phyloP scores from a whole-genome alignment of 2,888 invertebrate genomes.

The Xestia sexstrigata region DNA sequence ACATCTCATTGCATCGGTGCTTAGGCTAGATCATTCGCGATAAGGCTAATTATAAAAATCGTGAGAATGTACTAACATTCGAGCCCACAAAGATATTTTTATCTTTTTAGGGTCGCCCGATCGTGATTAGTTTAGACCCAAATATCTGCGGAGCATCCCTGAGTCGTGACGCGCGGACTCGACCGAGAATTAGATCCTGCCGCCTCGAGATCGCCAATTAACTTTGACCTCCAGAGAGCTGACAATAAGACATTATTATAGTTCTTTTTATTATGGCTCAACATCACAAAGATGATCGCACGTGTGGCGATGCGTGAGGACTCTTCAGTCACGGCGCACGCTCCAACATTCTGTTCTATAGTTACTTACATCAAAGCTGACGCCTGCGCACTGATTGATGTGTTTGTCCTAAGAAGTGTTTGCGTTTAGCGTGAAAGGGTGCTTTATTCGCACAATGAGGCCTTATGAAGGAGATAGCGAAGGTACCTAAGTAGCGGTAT shows the following conservation, averaged over 20 bases:
- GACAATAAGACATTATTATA: conserved; percentile 30
- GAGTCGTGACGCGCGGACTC: conserved; percentile 80
- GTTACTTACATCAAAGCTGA: conserved; percentile 64
- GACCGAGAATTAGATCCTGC: conserved; percentile 80
- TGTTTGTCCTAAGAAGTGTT: conserved; percentile 65
- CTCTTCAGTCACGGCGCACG: conserved; percentile 78
- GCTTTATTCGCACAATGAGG: conserved; percentile 49
- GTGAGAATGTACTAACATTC: conserved; percentile 7
- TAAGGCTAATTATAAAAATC: neutral
- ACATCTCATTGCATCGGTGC: too few species aligned
- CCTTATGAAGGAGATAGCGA: conserved; percentile 22
- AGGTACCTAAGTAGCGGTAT: conserved; percentile 21
- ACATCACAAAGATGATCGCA: conserved; percentile 72
- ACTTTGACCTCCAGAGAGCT: conserved; percentile 59
- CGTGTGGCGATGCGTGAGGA: conserved; percentile 78
- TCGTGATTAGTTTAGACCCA: conserved; percentile 68
- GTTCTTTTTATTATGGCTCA: conserved; percentile 62
- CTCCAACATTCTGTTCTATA: conserved; percentile 71
- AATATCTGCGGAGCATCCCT: conserved; percentile 60
- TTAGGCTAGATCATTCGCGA: neutral
- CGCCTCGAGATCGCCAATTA: conserved; percentile 67
- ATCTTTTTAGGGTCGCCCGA: conserved; percentile 31
- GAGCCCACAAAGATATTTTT: neutral
- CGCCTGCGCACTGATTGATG: conserved; percentile 77
- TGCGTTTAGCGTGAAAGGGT: conserved; percentile 47